phyloP scores from a whole-genome alignment of 1,140 invertebrate genomes.

The Chrysomallon squamiferum region DNA sequence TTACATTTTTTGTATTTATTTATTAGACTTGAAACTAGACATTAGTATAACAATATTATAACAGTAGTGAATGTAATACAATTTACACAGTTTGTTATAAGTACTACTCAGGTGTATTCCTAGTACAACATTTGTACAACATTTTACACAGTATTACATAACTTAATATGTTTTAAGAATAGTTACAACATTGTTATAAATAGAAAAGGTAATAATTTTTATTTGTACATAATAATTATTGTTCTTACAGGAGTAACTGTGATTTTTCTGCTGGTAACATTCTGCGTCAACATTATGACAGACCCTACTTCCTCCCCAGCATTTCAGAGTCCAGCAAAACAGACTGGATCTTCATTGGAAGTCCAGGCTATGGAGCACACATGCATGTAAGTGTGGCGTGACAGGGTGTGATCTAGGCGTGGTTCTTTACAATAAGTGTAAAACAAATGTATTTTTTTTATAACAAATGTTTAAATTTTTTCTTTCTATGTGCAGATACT shows the following conservation, averaged over 20 bases:
- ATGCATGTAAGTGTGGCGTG: conserved; percentile 82
- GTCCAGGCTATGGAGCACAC: conserved; percentile 87
- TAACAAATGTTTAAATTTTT: neutral
- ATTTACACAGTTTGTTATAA: no score
- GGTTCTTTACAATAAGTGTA: neutral
- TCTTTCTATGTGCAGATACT: neutral
- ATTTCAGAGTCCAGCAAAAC: conserved; percentile 83
- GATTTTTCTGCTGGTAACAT: conserved; percentile 70
- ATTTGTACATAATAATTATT: no score
- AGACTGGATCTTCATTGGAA: conserved; percentile 97
- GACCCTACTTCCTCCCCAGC: conserved; percentile 87
- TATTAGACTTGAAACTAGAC: neutral
- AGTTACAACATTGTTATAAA: no score
- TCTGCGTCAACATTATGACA: conserved; percentile 79
- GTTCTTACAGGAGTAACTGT: conserved; percentile 58
- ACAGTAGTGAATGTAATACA: no score
- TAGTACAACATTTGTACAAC: no score
- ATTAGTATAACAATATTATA: no score
- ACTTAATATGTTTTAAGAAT: no score
- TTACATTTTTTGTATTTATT: neutral
- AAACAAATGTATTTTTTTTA: neutral
- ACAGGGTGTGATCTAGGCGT: neutral
- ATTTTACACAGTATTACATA: no score
- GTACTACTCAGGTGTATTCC: no score
- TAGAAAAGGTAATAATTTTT: no score